Evolutionary conservation across 2,797 vertebrate species (phyloP), one percentile per base, ranked within the genome.

Genomic region (Catharus ustulatus): DNA sequence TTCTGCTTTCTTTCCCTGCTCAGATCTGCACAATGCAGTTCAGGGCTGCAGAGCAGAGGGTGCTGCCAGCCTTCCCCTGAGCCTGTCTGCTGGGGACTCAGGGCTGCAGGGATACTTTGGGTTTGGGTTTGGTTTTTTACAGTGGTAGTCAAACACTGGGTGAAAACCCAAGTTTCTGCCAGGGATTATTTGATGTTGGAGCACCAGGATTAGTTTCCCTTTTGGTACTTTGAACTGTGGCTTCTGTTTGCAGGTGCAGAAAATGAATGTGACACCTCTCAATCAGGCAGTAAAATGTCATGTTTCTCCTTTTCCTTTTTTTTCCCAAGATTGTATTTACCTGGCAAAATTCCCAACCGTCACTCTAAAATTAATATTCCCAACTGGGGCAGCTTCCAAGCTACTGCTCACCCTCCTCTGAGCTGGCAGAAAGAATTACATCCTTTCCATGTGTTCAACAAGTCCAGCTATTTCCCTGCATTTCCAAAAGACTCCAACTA

Each of bases 401-500:
- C 52, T 84, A 49, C 87, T 34, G 22, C 69, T 94, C 61, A 83
- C 20, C 89, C 78, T 94, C 88, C 89, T 81, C 38, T 82, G 80
- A 93, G 94, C 95, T 84, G 77, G 90, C 82, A 80, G 90, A 57
- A 89, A 96, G 93, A 97, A 93, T 97, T 97, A 80, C 66, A 75
- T 96, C 93, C 89, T 32, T 92, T 93, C 94, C 63, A 12, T 58
- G 58, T 93, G 84, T 87, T 93, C 97, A 94, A 78, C 90, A 93
- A 95, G 95, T 97, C 95, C 89, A 96, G 94, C 85, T 89, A 96
- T 95, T 97, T 96, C 95, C 95, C 89, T 92, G 95, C 84, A 6
- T 97, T 97, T 97, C 96, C 95, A 81, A 90, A 96, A 96, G 95
- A 94, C 94, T 97, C 91, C 95, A 89, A 73, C 92, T 87, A 93